phyloP scores from a whole-genome alignment of 2,113 vertebrate genomes.

The Percina caprodes region DNA sequence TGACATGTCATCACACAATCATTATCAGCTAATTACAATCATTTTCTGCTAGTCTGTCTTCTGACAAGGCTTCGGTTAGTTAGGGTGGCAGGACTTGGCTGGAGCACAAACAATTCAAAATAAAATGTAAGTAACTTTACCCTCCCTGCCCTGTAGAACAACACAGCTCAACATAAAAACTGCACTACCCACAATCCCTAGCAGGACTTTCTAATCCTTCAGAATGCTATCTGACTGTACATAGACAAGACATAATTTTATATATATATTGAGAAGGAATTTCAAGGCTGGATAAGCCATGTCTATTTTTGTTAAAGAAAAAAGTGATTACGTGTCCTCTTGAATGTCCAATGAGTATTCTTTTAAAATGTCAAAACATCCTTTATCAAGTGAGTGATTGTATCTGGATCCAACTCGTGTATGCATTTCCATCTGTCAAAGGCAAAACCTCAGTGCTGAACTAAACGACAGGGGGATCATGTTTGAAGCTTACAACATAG shows the following conservation, averaged over 20 bases:
- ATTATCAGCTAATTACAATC: constrained; percentile 69
- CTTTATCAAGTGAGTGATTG: constrained; percentile 82
- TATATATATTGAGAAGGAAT: constrained; percentile 83
- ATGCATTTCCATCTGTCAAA: constrained; percentile 75
- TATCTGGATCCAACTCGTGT: constrained; percentile 76
- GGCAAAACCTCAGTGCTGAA: constrained; percentile 71
- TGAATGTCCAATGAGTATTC: constrained; percentile 80
- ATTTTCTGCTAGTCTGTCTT: constrained; percentile 43
- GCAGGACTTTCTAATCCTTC: constrained; percentile 81
- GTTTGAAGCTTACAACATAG: constrained; percentile 66
- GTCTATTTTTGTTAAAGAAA: constrained; percentile 88
- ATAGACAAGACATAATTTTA: constrained; percentile 84
- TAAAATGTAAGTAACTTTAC: constrained; percentile 9
- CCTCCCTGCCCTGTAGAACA: constrained; percentile 34
- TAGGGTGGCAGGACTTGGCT: constrained; percentile 25
- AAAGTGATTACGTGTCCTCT: constrained; percentile 78
- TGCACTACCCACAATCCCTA: constrained; percentile 79
- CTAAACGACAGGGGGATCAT: constrained; percentile 53
- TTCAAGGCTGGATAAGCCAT: constrained; percentile 84
- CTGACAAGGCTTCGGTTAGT: constrained; percentile 11
- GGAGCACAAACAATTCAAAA: constrained; percentile 44
- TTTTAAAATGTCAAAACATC: constrained; percentile 78
- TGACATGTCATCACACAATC: constrained; percentile 58
- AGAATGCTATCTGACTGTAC: constrained; percentile 84
- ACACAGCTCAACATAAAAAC: constrained; percentile 59